A percentile compares a stretch with the other conserved stretches of the same genome.
Evolutionary conservation across 2,113 vertebrate species (phyloP).

Genomic region (Hemibagrus wyckioides): DNA sequence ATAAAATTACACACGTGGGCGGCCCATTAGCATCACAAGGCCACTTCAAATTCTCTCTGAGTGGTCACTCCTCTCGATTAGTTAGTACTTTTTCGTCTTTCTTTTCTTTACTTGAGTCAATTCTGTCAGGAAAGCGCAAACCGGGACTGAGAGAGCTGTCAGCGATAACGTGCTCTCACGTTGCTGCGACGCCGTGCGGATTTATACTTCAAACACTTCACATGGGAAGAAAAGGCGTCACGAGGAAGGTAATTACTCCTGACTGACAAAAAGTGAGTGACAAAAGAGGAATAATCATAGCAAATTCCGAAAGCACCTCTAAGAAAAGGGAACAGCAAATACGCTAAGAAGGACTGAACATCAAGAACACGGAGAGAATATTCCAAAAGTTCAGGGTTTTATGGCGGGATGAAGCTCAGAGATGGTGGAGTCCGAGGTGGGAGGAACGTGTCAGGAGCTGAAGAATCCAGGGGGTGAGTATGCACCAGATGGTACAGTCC

Average conservation of each 20-base stretch:
- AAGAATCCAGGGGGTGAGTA: background rate
- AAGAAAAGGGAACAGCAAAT: background rate
- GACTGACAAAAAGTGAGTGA: background rate
- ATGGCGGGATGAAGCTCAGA: background rate
- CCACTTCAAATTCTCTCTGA: constrained; percentile 38
- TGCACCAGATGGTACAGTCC: background rate
- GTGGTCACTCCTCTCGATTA: constrained; percentile 26
- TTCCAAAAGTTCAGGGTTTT: background rate
- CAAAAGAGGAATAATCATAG: background rate
- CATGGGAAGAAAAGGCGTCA: constrained; percentile 20
- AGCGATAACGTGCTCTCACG: constrained; percentile 1
- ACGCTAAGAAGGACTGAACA: background rate
- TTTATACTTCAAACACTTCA: constrained; percentile 49
- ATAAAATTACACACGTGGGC: constrained; percentile 43
- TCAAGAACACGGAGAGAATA: background rate
- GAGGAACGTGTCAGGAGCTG: background rate
- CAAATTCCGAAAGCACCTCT: background rate
- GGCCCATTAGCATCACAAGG: constrained; percentile 12
- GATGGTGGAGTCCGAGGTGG: background rate
- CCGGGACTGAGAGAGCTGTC: constrained; percentile 43
- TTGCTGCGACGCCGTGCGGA: constrained; percentile 24
- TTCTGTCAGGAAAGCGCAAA: constrained; percentile 49
- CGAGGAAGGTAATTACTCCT: constrained; percentile 47
- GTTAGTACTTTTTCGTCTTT: constrained; percentile 33
- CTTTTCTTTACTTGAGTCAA: constrained; percentile 38